Conservation (phyloP, 1,140 invertebrate genomes). For the Sipha flava region DNA sequence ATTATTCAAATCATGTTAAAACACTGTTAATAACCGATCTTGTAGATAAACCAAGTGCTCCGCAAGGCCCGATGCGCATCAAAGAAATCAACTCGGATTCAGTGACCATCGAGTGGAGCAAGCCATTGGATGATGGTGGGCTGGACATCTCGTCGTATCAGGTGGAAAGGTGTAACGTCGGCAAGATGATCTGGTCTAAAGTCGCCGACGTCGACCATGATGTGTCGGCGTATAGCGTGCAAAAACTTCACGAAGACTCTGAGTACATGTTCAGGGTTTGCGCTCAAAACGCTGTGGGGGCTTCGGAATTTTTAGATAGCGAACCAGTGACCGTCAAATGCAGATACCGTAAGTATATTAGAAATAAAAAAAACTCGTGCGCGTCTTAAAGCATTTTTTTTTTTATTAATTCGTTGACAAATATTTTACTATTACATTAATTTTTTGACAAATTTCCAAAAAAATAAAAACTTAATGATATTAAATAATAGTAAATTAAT, state of each 20-base stretch:
- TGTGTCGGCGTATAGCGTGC: constrained; percentile 61
- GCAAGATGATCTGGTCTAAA: constrained; percentile 60
- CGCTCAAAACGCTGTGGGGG: constrained; percentile 70
- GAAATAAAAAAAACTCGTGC: no score
- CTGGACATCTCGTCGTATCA: constrained; percentile 68
- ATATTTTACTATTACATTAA: no score
- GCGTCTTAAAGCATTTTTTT: no score
- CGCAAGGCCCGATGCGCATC: constrained; percentile 64
- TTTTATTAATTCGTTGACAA: no score
- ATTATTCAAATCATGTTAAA: background rate
- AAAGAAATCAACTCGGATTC: constrained; percentile 64
- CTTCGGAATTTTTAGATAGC: constrained; percentile 64
- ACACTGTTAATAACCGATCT: constrained; percentile 30
- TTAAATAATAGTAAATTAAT: no score
- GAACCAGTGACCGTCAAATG: constrained; percentile 57
- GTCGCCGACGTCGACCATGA: constrained; percentile 67
- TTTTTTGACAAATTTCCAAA: no score
- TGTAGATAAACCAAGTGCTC: constrained; percentile 72
- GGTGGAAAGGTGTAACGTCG: constrained; percentile 67
- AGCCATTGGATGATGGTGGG: constrained; percentile 70
- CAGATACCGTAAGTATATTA: constrained; percentile 49
- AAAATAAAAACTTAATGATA: no score
- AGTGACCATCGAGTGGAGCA: constrained; percentile 69
- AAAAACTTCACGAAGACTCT: constrained; percentile 64
- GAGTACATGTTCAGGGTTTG: constrained; percentile 79